Evolutionary conservation across 92 coral and sea anemone genomes (phyloP).

Genomic region (Isaurus tuberculatus): DNA sequence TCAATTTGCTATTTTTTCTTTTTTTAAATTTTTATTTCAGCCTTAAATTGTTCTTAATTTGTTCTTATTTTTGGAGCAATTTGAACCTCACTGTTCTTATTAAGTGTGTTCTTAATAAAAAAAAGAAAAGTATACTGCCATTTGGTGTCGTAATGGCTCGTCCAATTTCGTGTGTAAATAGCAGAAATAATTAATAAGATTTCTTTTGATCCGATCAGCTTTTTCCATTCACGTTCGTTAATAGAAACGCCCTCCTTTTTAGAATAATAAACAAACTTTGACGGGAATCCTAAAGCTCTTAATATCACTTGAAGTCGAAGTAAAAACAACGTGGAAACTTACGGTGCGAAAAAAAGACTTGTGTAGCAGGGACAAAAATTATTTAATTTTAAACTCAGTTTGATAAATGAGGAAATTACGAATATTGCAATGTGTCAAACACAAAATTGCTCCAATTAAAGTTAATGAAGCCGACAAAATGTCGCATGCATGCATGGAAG

Average conservation of each 20-base stretch:
- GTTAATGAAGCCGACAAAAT: slow-evolving; percentile 28
- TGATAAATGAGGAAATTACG: slow-evolving; percentile 28
- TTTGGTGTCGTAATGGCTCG: slow-evolving; percentile 31
- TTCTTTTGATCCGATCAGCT: slow-evolving; percentile 38
- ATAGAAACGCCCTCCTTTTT: slow-evolving; percentile 18
- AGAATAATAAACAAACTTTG: neutral
- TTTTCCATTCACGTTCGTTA: neutral
- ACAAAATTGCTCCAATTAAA: slow-evolving; percentile 32
- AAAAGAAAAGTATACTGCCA: neutral
- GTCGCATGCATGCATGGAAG: slow-evolving; percentile 13
- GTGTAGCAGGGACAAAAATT: neutral
- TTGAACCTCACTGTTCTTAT: too few species aligned
- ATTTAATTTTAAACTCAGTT: slow-evolving; percentile 14
- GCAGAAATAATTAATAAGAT: slow-evolving; percentile 27
- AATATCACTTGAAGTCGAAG: slow-evolving; percentile 7
- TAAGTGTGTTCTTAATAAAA: too few species aligned
- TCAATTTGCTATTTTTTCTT: too few species aligned
- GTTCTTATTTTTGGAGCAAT: too few species aligned
- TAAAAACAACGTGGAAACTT: neutral
- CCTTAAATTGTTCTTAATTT: too few species aligned
- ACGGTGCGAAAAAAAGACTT: neutral
- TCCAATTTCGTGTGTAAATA: slow-evolving; percentile 43
- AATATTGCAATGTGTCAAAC: slow-evolving; percentile 40
- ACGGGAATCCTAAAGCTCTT: neutral
- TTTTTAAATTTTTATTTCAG: too few species aligned